Evolutionary conservation across 2,113 vertebrate species (phyloP).

Genomic region (Erythrocebus patas): DNA sequence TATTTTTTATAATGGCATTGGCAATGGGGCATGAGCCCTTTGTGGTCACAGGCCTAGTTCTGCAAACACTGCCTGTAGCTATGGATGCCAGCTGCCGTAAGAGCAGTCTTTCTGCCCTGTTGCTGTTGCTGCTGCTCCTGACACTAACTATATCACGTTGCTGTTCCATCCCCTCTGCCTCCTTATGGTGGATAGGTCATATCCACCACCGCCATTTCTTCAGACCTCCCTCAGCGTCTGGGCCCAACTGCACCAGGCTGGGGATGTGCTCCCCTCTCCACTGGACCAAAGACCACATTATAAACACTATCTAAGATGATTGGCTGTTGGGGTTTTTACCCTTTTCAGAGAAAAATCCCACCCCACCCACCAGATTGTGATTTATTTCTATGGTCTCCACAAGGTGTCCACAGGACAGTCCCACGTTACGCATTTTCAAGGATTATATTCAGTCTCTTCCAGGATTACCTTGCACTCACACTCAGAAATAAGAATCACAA

Average conservation of each 20-base stretch:
- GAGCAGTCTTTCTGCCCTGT: not conserved
- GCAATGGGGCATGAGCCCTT: not conserved
- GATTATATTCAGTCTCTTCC: not conserved
- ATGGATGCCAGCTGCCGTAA: not conserved
- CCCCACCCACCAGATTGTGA: not conserved
- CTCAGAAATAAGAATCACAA: not conserved
- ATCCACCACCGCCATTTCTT: not conserved
- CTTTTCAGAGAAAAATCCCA: not conserved
- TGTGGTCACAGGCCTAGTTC: not conserved
- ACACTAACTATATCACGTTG: not conserved
- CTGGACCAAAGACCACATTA: not conserved
- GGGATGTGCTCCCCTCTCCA: not conserved
- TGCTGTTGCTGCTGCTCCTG: not conserved
- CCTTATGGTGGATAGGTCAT: not conserved
- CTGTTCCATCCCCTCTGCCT: not conserved
- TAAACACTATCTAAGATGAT: not conserved
- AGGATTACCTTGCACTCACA: not conserved
- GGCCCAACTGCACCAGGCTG: not conserved
- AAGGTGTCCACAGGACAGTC: not conserved
- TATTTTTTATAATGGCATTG: not conserved
- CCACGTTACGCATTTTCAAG: not conserved
- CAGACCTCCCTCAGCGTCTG: not conserved
- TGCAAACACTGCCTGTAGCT: not conserved
- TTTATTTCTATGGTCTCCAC: not conserved
- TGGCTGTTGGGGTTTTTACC: not conserved